Conservation (phyloP, 1,140 invertebrate species). For the Holcopasites calliopsidis region DNA sequence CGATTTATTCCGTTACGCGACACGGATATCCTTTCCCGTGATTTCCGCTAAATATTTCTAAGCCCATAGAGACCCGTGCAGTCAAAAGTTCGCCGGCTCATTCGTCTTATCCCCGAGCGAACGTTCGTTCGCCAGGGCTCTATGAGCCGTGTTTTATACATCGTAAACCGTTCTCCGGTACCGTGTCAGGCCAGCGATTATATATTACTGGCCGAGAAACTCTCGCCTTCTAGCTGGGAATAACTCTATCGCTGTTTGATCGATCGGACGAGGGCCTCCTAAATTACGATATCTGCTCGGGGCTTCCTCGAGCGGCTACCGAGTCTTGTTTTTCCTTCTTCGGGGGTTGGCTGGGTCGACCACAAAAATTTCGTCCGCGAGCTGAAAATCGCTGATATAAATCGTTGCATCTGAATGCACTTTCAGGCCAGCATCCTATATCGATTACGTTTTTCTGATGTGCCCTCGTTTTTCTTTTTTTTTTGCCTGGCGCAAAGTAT, state of each 20-base stretch:
- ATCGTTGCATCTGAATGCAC: constrained; percentile 6
- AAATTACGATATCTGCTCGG: constrained; percentile 9
- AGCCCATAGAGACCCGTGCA: not conserved
- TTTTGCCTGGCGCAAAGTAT: not conserved
- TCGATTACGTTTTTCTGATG: not conserved
- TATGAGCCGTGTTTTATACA: constrained; percentile 38
- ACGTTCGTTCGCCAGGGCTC: constrained; percentile 4
- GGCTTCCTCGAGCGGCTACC: not conserved
- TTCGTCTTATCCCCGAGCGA: constrained; percentile 20
- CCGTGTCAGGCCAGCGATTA: constrained; percentile 21
- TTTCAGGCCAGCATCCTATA: not conserved
- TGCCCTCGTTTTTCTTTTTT: not conserved
- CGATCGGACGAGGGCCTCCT: constrained; percentile 20
- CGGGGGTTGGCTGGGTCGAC: not conserved
- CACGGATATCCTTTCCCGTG: not conserved
- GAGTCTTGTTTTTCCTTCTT: not conserved
- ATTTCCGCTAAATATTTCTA: not conserved
- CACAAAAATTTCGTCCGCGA: not conserved
- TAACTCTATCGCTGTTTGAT: constrained; percentile 45
- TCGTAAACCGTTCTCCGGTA: constrained; percentile 29
- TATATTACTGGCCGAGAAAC: constrained; percentile 38
- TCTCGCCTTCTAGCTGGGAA: not conserved
- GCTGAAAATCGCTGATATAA: not conserved
- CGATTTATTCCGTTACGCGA: not conserved
- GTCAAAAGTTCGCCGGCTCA: not conserved